Percentiles rank a stretch among this genome's conserved stretches.
Evolutionary conservation across 1,140 invertebrate genomes (phyloP).

Genomic region (Cepaea nemoralis): DNA sequence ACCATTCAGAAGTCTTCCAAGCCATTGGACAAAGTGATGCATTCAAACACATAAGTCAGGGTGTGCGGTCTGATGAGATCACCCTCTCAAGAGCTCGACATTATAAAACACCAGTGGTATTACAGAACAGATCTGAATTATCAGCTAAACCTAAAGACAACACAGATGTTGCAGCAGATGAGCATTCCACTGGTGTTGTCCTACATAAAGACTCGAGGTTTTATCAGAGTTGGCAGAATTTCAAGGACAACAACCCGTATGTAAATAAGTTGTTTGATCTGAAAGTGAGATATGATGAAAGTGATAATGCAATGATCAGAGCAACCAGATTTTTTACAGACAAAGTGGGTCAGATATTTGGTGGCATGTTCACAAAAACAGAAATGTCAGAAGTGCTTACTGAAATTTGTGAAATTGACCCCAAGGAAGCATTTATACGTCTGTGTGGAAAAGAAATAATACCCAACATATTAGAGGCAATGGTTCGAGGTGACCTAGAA

Average conservation of each 20-base stretch:
- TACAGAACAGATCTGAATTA: slow-evolving; percentile 63
- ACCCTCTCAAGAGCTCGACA: slow-evolving; percentile 65
- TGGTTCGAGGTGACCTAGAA: slow-evolving; percentile 83
- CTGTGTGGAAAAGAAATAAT: slow-evolving; percentile 97
- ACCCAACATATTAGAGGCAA: slow-evolving; percentile 96
- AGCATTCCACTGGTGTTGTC: slow-evolving; percentile 88
- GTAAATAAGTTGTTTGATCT: slow-evolving; percentile 94
- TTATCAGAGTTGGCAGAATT: slow-evolving; percentile 98
- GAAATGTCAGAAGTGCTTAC: slow-evolving; percentile 97
- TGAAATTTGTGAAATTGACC: slow-evolving; percentile 97
- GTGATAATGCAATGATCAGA: slow-evolving; percentile 93
- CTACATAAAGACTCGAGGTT: slow-evolving; percentile 98
- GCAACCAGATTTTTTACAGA: slow-evolving; percentile 92
- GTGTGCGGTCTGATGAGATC: slow-evolving; percentile 87
- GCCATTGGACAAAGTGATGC: slow-evolving; percentile 89
- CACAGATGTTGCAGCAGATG: slow-evolving; percentile 69
- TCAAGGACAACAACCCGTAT: slow-evolving; percentile 97
- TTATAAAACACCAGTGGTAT: slow-evolving; percentile 71
- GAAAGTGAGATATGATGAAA: slow-evolving; percentile 98
- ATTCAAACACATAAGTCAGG: slow-evolving; percentile 90
- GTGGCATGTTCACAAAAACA: slow-evolving; percentile 87
- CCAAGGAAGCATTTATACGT: slow-evolving; percentile 87
- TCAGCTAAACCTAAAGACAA: slow-evolving; percentile 58
- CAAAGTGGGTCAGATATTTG: slow-evolving; percentile 78
- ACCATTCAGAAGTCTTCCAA: slow-evolving; percentile 87